Conservation (phyloP, 2,888 invertebrate genomes). For the Hyalella azteca region DNA sequence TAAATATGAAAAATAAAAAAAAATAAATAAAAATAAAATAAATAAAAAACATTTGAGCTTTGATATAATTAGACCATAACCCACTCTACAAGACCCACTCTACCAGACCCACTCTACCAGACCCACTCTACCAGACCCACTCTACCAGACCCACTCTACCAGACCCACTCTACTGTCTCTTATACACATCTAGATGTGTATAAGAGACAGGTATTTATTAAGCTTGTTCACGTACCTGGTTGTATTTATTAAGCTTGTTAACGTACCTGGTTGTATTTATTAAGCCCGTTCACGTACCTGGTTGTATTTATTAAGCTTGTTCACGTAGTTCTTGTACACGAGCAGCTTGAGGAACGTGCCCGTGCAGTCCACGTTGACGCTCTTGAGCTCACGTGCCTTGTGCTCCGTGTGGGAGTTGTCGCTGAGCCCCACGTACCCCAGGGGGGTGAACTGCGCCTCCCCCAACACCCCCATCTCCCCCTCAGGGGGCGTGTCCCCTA, state of each 20-base stretch:
- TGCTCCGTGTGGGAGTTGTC: slow-evolving; percentile 80
- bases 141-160: no score
- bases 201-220: no score
- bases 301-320: slow-evolving; percentile 78
- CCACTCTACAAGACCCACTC: no score
- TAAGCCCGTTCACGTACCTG: slow-evolving; percentile 74
- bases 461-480: slow-evolving; percentile 14
- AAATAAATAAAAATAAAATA: no score
- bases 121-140: no score
- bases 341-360: slow-evolving; percentile 82
- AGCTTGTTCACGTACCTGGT: slow-evolving; percentile 88
- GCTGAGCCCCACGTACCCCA: slow-evolving; percentile 78
- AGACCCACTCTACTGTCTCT: no score
- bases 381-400: slow-evolving; percentile 82
- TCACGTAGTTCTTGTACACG: slow-evolving; percentile 81
- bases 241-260: slow-evolving; percentile 78
- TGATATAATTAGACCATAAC: no score
- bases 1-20: no score
- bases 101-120: no score
- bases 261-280: no score
- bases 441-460: slow-evolving; percentile 66
- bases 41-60: no score
- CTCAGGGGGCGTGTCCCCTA: slow-evolving; percentile 65
- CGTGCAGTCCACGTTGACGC: slow-evolving; percentile 79
- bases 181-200: no score